phyloP scores from a whole-genome alignment of 2,113 vertebrate species.

The Leucopternis melanops region DNA sequence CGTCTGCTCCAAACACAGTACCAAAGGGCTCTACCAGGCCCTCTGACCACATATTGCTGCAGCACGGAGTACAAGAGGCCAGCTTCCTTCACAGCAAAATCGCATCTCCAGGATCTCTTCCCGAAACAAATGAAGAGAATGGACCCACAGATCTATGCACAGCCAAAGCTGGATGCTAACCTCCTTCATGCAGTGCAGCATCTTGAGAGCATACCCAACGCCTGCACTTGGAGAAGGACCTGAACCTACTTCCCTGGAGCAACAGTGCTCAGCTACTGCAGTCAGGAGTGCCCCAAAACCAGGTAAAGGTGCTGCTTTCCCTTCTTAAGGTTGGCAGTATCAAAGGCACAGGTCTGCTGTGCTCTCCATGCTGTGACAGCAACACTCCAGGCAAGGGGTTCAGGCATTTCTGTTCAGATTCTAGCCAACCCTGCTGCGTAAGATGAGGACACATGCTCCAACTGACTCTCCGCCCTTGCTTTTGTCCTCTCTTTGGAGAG shows the following conservation, averaged over 20 bases:
- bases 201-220: neutral
- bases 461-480: neutral
- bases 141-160: neutral
- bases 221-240: neutral
- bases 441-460: neutral
- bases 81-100: neutral
- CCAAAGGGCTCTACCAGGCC: neutral
- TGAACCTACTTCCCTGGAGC: neutral
- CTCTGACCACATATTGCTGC: neutral
- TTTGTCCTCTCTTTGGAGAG: neutral
- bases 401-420: neutral
- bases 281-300: neutral
- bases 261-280: neutral
- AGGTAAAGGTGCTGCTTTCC: neutral
- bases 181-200: neutral
- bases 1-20: neutral
- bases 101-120: neutral
- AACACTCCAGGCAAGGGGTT: neutral
- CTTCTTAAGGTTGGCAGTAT: neutral
- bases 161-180: neutral
- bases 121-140: neutral
- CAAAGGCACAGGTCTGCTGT: neutral
- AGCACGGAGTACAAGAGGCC: neutral
- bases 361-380: neutral
- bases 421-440: neutral